These are phyloP conservation scores for Carduelis carduelis DNA, from an alignment of 2,797 vertebrate genomes.

Conservation along the genomic window DNA sequence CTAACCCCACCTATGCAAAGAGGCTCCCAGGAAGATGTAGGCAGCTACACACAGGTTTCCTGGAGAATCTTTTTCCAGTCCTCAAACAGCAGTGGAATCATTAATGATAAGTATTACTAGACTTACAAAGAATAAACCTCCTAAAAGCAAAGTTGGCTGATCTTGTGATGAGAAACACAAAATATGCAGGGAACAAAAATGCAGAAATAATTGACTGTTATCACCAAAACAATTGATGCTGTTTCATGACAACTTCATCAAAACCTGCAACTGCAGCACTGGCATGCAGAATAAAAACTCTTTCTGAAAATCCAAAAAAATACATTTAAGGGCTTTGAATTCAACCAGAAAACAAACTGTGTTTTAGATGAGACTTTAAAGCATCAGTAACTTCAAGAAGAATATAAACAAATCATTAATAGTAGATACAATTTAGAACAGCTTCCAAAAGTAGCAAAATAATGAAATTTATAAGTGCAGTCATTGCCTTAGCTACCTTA, in stretches of 20 bases:
- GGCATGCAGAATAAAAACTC: not conserved
- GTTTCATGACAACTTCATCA: not conserved
- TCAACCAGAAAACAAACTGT: not conserved
- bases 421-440: not conserved
- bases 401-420: not conserved
- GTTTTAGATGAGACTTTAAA: not conserved
- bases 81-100: not conserved
- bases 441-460: not conserved
- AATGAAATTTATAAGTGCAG: not conserved
- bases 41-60: not conserved
- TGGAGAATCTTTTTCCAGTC: not conserved
- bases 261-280: not conserved
- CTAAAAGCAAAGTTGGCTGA: constrained; percentile 7
- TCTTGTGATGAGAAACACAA: not conserved
- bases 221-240: not conserved
- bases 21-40: not conserved
- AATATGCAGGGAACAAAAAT: not conserved
- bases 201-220: not conserved
- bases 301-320: not conserved
- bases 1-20: not conserved
- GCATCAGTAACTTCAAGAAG: not conserved
- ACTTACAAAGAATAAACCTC: not conserved
- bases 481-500: not conserved
- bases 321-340: not conserved
- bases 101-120: not conserved